Base-by-base conservation (phyloP, 2,888 invertebrate genomes). In the Bembecia ichneumoniformis region DNA sequence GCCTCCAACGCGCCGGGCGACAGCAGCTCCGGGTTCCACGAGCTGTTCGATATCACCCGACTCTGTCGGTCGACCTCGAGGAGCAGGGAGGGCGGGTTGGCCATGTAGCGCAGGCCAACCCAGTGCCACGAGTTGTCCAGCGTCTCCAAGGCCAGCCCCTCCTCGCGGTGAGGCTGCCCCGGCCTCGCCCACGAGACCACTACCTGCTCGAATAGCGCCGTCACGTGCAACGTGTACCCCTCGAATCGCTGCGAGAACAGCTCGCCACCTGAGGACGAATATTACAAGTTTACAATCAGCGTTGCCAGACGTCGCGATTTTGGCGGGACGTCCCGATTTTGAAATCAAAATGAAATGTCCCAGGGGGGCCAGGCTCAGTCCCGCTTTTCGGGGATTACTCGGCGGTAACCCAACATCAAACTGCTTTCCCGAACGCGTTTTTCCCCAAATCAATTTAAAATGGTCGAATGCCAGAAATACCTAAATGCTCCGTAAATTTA, bases 121-220 rank as follows among this genome's bases (percentile, higher is more conserved):
- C 90, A 91, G 78, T 95, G 94, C 95, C 95, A 95, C 65, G 87
- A 90, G 80, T 95, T 95, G 84, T 95, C 92, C 52, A 95, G 87
- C 57, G 94, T 90, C 66, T 91, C 90, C 52, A 90, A 91, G 49
- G 87, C 87, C 52, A 94, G 83, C 53, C 89, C 90, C 46, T 91
- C 91, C 71, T 93, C 92, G 54, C 89, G 78, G 49, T 76, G 82
- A 58, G 68, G 63, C 70, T 86, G 83, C 59, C 83, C 86, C 46
- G 89, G 88, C 53, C 89, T 79, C 64, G 88, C 86, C 75, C 91
- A 84, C 45, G 89, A 88, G 55, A 90, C 87, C 67, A 89, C 88
- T 63, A 91, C 86, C 64, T 89, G 87, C 66, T 90, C 90, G 68
- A 80, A 82, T 60, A 89, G 78, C 57, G 91, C 90, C 51, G 89